phyloP scores from a whole-genome alignment of 2,888 invertebrate genomes.

The Oxyteleia sp. region DNA sequence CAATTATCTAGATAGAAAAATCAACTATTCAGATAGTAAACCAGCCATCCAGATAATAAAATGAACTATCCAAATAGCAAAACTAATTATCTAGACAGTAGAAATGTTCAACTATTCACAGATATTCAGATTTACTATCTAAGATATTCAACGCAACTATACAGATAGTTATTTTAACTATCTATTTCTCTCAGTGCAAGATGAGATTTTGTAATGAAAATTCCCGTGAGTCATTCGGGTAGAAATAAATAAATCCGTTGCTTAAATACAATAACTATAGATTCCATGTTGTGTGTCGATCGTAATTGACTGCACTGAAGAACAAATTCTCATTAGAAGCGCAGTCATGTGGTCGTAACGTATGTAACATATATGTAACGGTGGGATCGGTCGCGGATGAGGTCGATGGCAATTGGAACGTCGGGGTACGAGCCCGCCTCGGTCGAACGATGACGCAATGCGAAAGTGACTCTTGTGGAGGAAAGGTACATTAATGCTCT shows the following conservation, averaged over 20 bases:
- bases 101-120: too few relatives aligned
- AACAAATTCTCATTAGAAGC: constrained; percentile 69
- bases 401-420: constrained; percentile 74
- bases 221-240: constrained; percentile 34
- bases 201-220: constrained; percentile 65
- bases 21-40: too few relatives aligned
- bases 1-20: too few relatives aligned
- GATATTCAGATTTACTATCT: too few relatives aligned
- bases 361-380: constrained; percentile 71
- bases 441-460: constrained; percentile 74
- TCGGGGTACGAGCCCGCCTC: constrained; percentile 64
- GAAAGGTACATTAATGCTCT: constrained; percentile 69
- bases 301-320: constrained; percentile 62
- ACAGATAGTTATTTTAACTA: too few relatives aligned
- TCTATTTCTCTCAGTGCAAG: too few relatives aligned
- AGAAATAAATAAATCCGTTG: constrained; percentile 54
- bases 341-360: constrained; percentile 49
- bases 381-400: constrained; percentile 73
- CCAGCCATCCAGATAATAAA: too few relatives aligned
- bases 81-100: too few relatives aligned
- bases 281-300: constrained; percentile 44
- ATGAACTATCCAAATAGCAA: too few relatives aligned
- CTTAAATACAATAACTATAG: constrained; percentile 57
- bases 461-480: constrained; percentile 74
- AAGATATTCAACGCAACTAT: too few relatives aligned